A percentile compares a stretch with the other conserved stretches of the same genome.
Conservation (phyloP, 2,888 invertebrate genomes). For the Aporophyla lueneburgensis region DNA sequence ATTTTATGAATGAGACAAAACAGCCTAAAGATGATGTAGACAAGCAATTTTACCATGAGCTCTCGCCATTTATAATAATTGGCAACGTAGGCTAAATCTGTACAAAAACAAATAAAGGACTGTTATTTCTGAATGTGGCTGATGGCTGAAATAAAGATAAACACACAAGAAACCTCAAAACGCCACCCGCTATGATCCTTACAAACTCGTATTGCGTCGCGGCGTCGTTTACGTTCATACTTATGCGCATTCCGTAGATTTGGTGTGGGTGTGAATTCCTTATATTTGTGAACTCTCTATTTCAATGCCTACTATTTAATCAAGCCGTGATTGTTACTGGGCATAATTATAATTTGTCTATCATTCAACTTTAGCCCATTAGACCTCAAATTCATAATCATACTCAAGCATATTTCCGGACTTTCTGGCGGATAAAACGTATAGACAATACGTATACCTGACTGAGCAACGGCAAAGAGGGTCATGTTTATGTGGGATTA, state of each 20-base stretch:
- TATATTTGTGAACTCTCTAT: neutral
- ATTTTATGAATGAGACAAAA: conserved; percentile 21
- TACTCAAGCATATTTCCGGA: too few relatives aligned
- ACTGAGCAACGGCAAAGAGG: too few relatives aligned
- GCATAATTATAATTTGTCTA: too few relatives aligned
- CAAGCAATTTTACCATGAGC: conserved; percentile 26
- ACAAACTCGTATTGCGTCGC: too few relatives aligned
- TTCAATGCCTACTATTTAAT: neutral
- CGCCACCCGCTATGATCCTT: too few relatives aligned
- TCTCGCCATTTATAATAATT: conserved; percentile 34
- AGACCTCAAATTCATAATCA: neutral
- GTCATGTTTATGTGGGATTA: neutral
- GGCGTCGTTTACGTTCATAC: too few relatives aligned
- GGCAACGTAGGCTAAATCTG: conserved; percentile 4
- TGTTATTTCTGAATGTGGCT: conserved; percentile 15
- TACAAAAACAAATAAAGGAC: conserved; percentile 30
- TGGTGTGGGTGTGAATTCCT: neutral
- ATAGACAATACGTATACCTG: too few relatives aligned
- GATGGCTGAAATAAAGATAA: neutral
- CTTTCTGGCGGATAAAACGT: neutral
- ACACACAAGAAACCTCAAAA: too few relatives aligned
- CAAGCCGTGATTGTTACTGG: neutral
- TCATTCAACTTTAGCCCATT: neutral
- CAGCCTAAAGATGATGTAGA: conserved; percentile 1
- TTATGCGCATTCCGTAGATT: too few relatives aligned